These are phyloP conservation scores for Phyllotreta striolata DNA, from an alignment of 2,888 invertebrate genomes.

Conservation along the genomic window DNA sequence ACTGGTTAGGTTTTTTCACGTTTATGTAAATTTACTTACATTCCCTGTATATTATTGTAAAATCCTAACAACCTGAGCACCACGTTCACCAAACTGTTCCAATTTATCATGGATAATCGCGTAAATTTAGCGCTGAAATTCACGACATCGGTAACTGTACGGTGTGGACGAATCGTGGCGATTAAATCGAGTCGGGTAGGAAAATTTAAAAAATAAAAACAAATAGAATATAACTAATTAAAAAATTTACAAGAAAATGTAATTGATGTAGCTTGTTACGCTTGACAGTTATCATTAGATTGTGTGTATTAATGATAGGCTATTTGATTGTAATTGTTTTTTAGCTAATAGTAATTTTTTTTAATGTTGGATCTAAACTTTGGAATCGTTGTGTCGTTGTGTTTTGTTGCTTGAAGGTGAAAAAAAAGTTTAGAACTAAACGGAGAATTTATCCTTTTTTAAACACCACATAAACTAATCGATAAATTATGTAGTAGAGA, in stretches of 20 bases:
- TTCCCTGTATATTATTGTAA: conserved; percentile 5
- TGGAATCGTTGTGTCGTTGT: conserved; percentile 31
- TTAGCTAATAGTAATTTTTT: conserved; percentile 30
- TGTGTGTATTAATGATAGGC: conserved; percentile 38
- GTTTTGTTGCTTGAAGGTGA: conserved; percentile 13
- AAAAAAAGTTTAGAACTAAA: no score
- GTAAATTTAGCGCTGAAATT: no score
- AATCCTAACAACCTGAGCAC: conserved; percentile 31
- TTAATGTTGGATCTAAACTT: conserved; percentile 36
- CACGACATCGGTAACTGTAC: no score
- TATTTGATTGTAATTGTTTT: conserved; percentile 38
- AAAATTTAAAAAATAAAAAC: conserved; percentile 1
- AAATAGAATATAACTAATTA: conserved; percentile 39
- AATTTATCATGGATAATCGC: conserved; percentile 16
- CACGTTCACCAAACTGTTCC: conserved; percentile 33
- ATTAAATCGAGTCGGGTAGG: no score
- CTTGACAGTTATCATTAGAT: conserved; percentile 37
- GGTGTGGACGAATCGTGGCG: no score
- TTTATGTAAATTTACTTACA: conserved; percentile 17
- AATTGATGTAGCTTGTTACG: conserved; percentile 45
- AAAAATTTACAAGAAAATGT: conserved; percentile 41
- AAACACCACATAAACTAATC: no score
- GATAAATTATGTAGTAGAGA: no score
- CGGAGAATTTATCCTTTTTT: no score
- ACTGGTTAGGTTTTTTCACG: no score